A percentile compares a stretch with the other conserved stretches of the same genome.
Conservation (phyloP, 1,140 invertebrate genomes). For the Drosophila bifasciata region DNA sequence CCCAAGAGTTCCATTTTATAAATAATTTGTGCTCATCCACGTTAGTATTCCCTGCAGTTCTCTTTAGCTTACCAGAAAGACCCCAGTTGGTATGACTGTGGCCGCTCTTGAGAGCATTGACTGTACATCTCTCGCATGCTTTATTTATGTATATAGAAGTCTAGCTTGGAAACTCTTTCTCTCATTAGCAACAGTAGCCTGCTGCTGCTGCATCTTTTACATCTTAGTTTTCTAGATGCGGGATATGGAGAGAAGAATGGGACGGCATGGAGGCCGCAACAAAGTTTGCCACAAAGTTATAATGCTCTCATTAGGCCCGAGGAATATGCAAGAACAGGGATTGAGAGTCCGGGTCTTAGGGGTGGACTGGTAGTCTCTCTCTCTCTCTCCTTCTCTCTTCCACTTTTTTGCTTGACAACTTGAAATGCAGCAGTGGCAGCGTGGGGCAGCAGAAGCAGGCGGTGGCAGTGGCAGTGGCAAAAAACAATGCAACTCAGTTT, state of each 20-base stretch:
- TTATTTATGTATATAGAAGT: conserved; percentile 23
- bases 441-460: not conserved
- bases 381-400: conserved; percentile 10
- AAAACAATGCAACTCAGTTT: conserved; percentile 58
- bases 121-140: conserved; percentile 10
- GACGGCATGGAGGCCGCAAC: not conserved
- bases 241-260: too few relatives aligned
- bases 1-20: too few relatives aligned
- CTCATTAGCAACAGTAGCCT: conserved; percentile 36
- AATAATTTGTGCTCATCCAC: too few relatives aligned
- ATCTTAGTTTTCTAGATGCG: not conserved
- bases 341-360: conserved; percentile 9
- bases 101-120: not conserved
- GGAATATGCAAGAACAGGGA: conserved; percentile 43
- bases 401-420: conserved; percentile 47
- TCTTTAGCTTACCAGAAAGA: too few relatives aligned
- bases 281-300: conserved; percentile 53
- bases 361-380: conserved; percentile 32
- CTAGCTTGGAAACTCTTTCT: conserved; percentile 5
- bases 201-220: not conserved
- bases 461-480: conserved; percentile 17
- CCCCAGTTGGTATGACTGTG: not conserved
- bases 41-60: too few relatives aligned
- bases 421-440: conserved; percentile 42
- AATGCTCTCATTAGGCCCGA: conserved; percentile 50